phyloP scores from a whole-genome alignment of 2,888 invertebrate genomes.

The Acleris emargana region DNA sequence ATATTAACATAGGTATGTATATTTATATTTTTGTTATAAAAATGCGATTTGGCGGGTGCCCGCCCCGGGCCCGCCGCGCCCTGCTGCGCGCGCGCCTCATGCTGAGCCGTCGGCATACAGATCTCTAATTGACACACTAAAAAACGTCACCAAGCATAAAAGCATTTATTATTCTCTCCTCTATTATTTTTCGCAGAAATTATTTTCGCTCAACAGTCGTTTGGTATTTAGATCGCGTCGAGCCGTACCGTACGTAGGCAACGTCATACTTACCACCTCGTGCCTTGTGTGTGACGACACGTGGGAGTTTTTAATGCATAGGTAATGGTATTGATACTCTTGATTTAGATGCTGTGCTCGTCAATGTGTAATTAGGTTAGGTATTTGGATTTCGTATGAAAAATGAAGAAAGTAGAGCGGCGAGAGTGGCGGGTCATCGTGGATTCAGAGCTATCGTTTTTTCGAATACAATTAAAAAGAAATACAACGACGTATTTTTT shows the following conservation, averaged over 20 bases:
- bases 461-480: too few species aligned
- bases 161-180: slow-evolving; percentile 50
- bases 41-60: slow-evolving; percentile 42
- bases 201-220: slow-evolving; percentile 19
- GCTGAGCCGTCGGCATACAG: slow-evolving; percentile 76
- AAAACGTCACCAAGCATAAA: slow-evolving; percentile 68
- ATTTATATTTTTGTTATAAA: slow-evolving; percentile 19
- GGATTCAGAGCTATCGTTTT: too few species aligned
- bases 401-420: too few species aligned
- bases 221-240: neutral
- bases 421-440: too few species aligned
- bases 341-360: too few species aligned
- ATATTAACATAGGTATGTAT: neutral
- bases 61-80: slow-evolving; percentile 43
- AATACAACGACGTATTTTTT: too few species aligned
- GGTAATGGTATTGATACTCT: too few species aligned
- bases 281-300: too few species aligned
- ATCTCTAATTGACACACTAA: slow-evolving; percentile 82
- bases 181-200: slow-evolving; percentile 39
- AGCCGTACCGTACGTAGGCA: neutral
- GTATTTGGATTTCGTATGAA: too few species aligned
- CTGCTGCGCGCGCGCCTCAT: slow-evolving; percentile 58
- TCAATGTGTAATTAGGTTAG: too few species aligned
- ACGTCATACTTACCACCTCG: neutral
- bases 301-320: too few species aligned